These are phyloP conservation scores for Drosophila kohkoa DNA, from an alignment of 1,140 invertebrate species.

Conservation along the genomic window DNA sequence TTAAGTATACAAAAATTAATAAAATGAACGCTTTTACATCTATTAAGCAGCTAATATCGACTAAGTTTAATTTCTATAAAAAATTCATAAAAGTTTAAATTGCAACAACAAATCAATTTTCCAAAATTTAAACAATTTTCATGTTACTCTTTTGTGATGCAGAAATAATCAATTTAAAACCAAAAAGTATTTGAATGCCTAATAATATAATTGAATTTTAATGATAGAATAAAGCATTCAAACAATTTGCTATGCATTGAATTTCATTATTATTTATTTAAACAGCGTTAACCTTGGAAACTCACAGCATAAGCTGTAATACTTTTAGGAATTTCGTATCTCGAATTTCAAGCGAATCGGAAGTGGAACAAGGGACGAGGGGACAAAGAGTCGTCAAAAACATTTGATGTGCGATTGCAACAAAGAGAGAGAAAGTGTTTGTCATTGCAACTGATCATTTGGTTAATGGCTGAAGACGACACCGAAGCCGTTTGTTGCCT, in stretches of 20 bases:
- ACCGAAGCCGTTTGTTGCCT: constrained; percentile 45
- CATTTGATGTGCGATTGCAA: constrained; percentile 38
- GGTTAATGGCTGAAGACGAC: constrained; percentile 70
- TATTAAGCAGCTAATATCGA: no score
- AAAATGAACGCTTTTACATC: no score
- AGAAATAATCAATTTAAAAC: not conserved
- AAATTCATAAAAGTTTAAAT: no score
- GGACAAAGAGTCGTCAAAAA: not conserved
- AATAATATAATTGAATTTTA: constrained; percentile 3
- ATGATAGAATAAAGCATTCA: not conserved
- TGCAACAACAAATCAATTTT: no score
- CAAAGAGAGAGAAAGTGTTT: constrained; percentile 67
- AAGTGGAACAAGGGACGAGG: not conserved
- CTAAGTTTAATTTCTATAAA: no score
- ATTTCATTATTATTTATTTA: no score
- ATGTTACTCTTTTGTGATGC: no score
- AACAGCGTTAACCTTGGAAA: not conserved
- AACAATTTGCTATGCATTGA: not conserved
- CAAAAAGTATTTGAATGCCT: not conserved
- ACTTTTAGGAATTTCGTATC: not conserved
- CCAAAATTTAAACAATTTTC: no score
- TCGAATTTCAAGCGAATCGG: constrained; percentile 3
- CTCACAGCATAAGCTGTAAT: not conserved
- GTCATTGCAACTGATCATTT: constrained; percentile 63
- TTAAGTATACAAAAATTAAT: no score